phyloP scores from a whole-genome alignment of 2,797 vertebrate genomes.

The Sebastes umbrosus region DNA sequence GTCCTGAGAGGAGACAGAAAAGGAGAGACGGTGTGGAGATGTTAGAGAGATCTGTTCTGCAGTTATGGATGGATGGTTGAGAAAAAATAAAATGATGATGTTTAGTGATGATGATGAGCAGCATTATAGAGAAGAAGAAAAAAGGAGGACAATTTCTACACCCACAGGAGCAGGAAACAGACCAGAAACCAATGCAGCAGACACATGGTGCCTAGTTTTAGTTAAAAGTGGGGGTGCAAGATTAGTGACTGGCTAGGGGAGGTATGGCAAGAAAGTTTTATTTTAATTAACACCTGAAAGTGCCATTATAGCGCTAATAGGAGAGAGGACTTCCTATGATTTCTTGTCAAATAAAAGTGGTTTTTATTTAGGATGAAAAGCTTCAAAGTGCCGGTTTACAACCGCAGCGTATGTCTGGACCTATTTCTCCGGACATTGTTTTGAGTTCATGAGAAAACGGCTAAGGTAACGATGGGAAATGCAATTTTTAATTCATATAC shows the following conservation, averaged over 20 bases:
- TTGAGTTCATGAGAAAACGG: too few relatives aligned
- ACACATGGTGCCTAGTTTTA: background rate
- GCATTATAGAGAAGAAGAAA: background rate
- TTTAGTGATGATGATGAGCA: background rate
- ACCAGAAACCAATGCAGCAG: background rate
- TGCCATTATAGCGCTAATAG: too few relatives aligned
- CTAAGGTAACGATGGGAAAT: background rate
- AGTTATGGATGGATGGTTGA: too few relatives aligned
- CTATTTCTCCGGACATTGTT: background rate
- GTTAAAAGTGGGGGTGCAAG: too few relatives aligned
- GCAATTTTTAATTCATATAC: background rate
- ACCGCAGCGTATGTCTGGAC: background rate
- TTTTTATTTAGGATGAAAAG: background rate
- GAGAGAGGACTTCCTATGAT: too few relatives aligned
- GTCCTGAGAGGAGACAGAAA: constrained; percentile 79
- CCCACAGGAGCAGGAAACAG: background rate
- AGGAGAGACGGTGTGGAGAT: fast-evolving
- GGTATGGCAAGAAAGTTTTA: background rate
- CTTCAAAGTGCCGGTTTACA: background rate
- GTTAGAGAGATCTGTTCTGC: background rate
- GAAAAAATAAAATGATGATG: too few relatives aligned
- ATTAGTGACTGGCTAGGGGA: too few relatives aligned
- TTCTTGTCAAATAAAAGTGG: background rate
- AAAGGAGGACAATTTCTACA: background rate
- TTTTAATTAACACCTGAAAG: background rate